phyloP scores from a whole-genome alignment of 2,888 invertebrate species.

The Myopa tessellatipennis region DNA sequence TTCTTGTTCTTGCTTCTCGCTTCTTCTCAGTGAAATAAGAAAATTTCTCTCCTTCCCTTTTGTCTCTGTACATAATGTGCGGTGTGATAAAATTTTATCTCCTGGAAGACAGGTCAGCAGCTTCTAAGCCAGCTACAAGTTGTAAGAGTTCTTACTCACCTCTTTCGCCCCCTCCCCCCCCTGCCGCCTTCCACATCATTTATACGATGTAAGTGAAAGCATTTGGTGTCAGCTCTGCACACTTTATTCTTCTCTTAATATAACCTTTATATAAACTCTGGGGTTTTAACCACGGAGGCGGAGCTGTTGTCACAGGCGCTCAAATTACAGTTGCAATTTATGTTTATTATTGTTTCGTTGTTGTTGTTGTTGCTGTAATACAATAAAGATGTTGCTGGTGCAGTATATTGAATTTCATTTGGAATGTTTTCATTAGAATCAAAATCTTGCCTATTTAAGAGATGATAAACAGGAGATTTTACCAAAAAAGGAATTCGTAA shows the following conservation, averaged over 20 bases:
- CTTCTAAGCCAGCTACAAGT: constrained; percentile 48
- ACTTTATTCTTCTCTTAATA: constrained; percentile 3
- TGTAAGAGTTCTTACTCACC: constrained; percentile 40
- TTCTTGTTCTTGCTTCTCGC: too few relatives aligned
- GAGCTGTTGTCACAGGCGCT: constrained; percentile 7
- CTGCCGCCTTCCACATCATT: too few relatives aligned
- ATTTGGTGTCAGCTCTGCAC: constrained; percentile 10
- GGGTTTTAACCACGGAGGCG: constrained; percentile 5
- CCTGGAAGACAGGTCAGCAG: neutral
- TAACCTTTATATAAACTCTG: constrained; percentile 28
- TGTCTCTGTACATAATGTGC: too few relatives aligned
- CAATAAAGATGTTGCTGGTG: neutral
- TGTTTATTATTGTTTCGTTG: too few relatives aligned
- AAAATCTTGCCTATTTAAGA: too few relatives aligned
- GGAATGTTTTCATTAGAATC: too few relatives aligned
- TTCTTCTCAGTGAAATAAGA: too few relatives aligned
- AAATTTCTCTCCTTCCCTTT: too few relatives aligned
- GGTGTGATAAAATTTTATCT: neutral
- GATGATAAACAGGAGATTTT: too few relatives aligned
- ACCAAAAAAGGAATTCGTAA: too few relatives aligned
- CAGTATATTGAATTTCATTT: neutral
- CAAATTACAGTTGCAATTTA: neutral
- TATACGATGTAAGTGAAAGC: neutral
- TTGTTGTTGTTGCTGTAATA: neutral
- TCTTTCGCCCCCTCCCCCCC: neutral